Evolutionary conservation across 2,797 vertebrate genomes (phyloP).

Genomic region (Macroramphosus scolopax): DNA sequence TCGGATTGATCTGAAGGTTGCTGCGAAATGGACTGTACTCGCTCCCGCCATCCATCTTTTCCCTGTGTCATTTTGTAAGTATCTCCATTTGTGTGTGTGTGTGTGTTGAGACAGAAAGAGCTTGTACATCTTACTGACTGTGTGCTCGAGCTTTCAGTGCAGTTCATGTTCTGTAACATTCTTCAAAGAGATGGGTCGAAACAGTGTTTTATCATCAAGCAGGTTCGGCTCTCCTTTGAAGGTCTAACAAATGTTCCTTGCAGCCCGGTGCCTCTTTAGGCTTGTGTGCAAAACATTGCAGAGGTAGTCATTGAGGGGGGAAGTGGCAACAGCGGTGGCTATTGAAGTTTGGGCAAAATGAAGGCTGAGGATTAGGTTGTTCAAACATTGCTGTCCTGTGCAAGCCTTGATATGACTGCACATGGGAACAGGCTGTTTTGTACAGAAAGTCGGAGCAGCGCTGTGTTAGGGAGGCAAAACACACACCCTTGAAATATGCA

Average conservation of each 20-base stretch:
- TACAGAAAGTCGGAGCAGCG: conserved; percentile 25
- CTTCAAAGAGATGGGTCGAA: conserved; percentile 67
- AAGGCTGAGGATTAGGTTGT: conserved; percentile 66
- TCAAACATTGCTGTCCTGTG: conserved; percentile 67
- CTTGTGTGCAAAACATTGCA: conserved; percentile 74
- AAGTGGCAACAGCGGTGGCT: conserved; percentile 58
- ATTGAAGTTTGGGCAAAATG: conserved; percentile 67
- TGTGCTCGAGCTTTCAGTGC: conserved; percentile 27
- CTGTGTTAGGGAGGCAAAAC: conserved; percentile 8
- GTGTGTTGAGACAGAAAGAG: conserved; percentile 7
- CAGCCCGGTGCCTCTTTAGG: conserved; percentile 45
- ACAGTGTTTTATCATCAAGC: conserved; percentile 62
- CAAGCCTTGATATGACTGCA: conserved; percentile 62
- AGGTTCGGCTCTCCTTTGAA: conserved; percentile 64
- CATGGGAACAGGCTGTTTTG: conserved; percentile 63
- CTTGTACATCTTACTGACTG: conserved; percentile 8
- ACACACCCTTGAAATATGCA: conserved; percentile 4
- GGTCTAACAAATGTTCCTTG: conserved; percentile 54
- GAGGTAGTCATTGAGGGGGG: conserved; percentile 56
- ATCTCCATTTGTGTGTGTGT: background rate
- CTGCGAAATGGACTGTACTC: conserved; percentile 41
- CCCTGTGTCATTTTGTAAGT: conserved; percentile 19
- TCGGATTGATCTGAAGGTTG: conserved; percentile 61
- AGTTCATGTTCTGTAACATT: conserved; percentile 46
- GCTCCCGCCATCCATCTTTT: conserved; percentile 20